Conservation (phyloP, 2,797 vertebrate genomes). For the Pteronotus mesoamericanus region DNA sequence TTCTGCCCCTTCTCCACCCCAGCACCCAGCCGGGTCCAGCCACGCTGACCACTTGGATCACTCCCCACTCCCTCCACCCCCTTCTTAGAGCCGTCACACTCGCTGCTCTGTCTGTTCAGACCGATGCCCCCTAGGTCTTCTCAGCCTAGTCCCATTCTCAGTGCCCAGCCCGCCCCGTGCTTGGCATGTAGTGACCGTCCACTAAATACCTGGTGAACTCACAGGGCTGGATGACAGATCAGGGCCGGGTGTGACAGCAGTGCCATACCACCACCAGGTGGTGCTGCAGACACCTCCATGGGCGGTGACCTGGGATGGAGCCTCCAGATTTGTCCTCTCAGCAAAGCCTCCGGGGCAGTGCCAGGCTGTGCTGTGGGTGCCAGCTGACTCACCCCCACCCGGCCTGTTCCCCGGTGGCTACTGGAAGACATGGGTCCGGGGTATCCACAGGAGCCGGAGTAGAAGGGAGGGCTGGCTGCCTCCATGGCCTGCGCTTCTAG, state of each 20-base stretch:
- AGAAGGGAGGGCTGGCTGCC: background rate
- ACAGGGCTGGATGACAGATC: accelerated
- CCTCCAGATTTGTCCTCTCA: background rate
- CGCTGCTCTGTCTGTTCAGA: background rate
- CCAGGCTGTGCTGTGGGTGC: background rate
- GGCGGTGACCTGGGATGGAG: background rate
- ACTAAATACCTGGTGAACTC: background rate
- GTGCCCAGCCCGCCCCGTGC: background rate
- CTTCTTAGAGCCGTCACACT: accelerated
- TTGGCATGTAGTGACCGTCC: background rate
- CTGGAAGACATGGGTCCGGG: background rate
- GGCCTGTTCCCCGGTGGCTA: background rate
- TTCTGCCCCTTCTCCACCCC: background rate
- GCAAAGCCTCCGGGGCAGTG: background rate
- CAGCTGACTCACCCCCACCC: background rate
- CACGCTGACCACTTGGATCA: background rate
- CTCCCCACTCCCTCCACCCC: background rate
- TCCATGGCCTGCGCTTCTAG: background rate
- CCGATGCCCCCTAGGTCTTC: background rate
- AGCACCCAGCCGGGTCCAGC: background rate
- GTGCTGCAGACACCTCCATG: background rate
- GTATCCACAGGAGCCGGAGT: background rate
- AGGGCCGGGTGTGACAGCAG: background rate
- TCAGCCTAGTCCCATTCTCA: background rate
- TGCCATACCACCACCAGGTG: conserved; percentile 32